phyloP scores from a whole-genome alignment of 2,113 vertebrate genomes.

The Toxostoma redivivum region DNA sequence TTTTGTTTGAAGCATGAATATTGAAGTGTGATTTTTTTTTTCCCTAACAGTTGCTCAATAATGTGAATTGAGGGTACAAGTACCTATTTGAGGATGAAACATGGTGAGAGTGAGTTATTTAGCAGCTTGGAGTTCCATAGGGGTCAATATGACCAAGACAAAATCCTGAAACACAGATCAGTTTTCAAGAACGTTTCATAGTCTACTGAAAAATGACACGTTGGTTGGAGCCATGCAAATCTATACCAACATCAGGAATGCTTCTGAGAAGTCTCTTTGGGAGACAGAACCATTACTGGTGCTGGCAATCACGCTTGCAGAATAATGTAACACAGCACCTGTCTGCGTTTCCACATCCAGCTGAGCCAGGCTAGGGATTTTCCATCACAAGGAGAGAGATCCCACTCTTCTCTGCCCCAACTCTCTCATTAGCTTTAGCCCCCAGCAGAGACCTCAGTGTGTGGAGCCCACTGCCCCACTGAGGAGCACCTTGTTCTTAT shows the following conservation, averaged over 20 bases:
- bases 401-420: accelerated
- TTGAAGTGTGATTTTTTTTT: not conserved
- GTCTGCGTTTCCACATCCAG: accelerated
- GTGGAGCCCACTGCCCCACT: accelerated
- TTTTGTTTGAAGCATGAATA: not conserved
- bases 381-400: not conserved
- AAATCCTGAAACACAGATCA: not conserved
- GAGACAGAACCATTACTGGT: not conserved
- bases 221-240: not conserved
- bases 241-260: not conserved
- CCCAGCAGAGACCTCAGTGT: not conserved
- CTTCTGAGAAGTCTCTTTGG: not conserved
- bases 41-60: not conserved
- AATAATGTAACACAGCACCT: not conserved
- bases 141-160: not conserved
- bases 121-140: not conserved
- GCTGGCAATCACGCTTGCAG: not conserved
- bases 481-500: accelerated
- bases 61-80: not conserved
- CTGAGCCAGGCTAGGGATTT: not conserved
- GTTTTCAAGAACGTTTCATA: not conserved
- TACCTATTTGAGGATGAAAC: not conserved
- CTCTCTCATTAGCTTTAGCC: not conserved
- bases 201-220: slow-evolving; percentile 4
- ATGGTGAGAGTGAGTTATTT: not conserved